Evolutionary conservation across 2,888 invertebrate genomes (phyloP).

Genomic region (Melanotus villosus): DNA sequence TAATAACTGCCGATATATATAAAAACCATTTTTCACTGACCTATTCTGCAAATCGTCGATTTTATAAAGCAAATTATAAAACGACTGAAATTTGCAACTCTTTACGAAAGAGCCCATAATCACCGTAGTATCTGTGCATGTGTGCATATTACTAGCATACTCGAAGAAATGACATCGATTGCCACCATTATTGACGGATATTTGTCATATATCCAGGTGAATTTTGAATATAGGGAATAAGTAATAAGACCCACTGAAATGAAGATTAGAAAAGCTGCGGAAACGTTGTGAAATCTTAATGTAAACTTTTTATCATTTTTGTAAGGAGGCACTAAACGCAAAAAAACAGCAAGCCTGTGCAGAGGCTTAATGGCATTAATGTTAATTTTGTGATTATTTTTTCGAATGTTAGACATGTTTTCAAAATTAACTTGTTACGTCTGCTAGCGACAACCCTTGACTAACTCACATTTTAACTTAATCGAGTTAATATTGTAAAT

Average conservation of each 20-base stretch:
- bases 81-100: neutral
- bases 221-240: neutral
- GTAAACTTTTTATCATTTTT: neutral
- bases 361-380: neutral
- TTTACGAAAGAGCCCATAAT: neutral
- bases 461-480: too few relatives aligned
- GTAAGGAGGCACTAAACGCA: neutral
- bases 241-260: neutral
- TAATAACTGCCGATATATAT: neutral
- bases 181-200: neutral
- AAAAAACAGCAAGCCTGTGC: neutral
- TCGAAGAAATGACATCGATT: neutral
- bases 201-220: neutral
- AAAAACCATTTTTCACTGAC: too few relatives aligned
- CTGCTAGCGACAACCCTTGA: too few relatives aligned
- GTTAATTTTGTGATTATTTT: too few relatives aligned
- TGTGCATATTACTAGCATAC: neutral
- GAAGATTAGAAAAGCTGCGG: neutral
- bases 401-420: too few relatives aligned
- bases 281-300: neutral
- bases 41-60: too few relatives aligned
- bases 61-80: too few relatives aligned
- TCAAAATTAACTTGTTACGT: too few relatives aligned
- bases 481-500: too few relatives aligned
- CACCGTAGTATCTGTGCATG: neutral